Evolutionary conservation across 2,888 invertebrate genomes (phyloP).

Genomic region (Drosophila flavopinicola): DNA sequence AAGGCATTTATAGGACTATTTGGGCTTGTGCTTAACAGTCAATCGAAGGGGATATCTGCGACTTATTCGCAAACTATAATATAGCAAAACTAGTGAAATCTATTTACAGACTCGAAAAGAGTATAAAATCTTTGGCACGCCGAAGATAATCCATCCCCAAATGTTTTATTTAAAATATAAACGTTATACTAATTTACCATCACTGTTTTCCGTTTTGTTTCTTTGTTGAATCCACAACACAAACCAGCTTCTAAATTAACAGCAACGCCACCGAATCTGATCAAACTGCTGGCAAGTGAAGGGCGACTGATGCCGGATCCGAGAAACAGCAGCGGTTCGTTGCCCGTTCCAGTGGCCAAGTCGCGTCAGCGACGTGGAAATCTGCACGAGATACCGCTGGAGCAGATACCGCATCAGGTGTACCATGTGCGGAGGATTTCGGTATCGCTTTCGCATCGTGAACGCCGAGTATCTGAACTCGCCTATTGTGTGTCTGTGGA

Average conservation of each 20-base stretch:
- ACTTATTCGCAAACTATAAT: no score
- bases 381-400: constrained; percentile 57
- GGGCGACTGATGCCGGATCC: constrained; percentile 26
- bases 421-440: constrained; percentile 86
- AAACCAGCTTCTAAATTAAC: neutral
- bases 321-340: constrained; percentile 26
- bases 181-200: no score
- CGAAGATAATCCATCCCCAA: no score
- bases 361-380: constrained; percentile 61
- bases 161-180: no score
- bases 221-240: neutral
- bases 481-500: constrained; percentile 93
- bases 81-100: no score
- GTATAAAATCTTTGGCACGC: no score
- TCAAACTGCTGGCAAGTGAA: constrained; percentile 44
- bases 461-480: constrained; percentile 95
- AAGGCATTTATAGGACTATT: no score
- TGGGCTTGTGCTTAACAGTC: no score
- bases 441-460: constrained; percentile 92
- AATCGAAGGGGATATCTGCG: no score
- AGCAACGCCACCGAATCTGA: constrained; percentile 26
- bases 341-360: constrained; percentile 22
- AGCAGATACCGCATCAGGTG: constrained; percentile 78
- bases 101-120: no score
- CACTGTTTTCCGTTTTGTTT: no score